Conservation (phyloP, 2,797 vertebrate species). For the Remorina albescens region DNA sequence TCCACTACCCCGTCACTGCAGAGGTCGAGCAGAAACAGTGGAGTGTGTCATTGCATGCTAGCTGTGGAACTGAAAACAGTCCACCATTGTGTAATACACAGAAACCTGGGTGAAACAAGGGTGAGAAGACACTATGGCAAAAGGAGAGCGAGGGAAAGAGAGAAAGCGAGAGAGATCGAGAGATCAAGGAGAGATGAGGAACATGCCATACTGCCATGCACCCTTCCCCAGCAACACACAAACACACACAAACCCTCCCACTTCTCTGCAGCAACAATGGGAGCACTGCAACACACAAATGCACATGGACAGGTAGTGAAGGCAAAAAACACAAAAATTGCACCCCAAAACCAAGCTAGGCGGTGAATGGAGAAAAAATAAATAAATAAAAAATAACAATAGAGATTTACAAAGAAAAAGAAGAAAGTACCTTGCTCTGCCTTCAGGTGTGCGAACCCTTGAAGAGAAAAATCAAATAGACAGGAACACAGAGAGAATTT, state of each 20-base stretch:
- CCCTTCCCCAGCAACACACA: conserved; percentile 27
- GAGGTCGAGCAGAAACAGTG: conserved; percentile 58
- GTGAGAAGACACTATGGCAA: conserved; percentile 60
- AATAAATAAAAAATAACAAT: conserved; percentile 29
- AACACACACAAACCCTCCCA: conserved; percentile 26
- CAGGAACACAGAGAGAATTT: conserved; percentile 74
- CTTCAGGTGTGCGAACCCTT: conserved; percentile 98
- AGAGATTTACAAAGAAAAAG: conserved; percentile 36
- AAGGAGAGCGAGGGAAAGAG: conserved; percentile 16
- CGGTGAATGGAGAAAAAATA: conserved; percentile 25
- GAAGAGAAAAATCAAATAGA: conserved; percentile 73
- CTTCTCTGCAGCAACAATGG: conserved; percentile 54
- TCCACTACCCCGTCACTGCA: conserved; percentile 19
- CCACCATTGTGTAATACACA: conserved; percentile 73
- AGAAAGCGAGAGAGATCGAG: not conserved
- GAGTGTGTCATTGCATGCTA: conserved; percentile 69
- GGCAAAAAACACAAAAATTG: conserved; percentile 44
- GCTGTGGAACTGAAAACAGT: conserved; percentile 58
- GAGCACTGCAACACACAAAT: conserved; percentile 66
- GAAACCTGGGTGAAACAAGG: conserved; percentile 61
- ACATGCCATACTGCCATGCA: conserved; percentile 64
- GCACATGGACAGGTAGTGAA: conserved; percentile 70
- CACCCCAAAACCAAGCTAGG: conserved; percentile 60
- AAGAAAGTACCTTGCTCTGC: conserved; percentile 95
- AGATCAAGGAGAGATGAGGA: conserved; percentile 52